phyloP scores from a whole-genome alignment of 2,888 invertebrate genomes.

The Aplocera efformata region DNA sequence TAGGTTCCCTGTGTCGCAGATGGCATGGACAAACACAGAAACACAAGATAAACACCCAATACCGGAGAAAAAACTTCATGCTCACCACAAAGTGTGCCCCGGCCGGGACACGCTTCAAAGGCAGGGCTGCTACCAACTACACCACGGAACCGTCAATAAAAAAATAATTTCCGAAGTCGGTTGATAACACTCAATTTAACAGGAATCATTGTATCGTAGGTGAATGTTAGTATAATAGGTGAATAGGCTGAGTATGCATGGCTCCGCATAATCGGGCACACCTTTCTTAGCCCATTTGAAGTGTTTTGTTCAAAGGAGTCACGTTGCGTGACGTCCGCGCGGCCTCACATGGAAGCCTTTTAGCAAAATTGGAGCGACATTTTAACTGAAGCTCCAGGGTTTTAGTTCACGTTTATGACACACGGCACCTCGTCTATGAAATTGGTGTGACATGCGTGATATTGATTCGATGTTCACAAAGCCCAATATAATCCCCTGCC shows the following conservation, averaged over 20 bases:
- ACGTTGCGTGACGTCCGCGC: constrained; percentile 40
- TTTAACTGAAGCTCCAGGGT: constrained; percentile 34
- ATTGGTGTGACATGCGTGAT: constrained; percentile 31
- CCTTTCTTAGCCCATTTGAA: constrained; percentile 40
- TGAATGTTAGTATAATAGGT: not conserved
- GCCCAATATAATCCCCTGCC: constrained; percentile 12
- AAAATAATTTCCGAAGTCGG: no score
- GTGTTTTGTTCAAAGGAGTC: constrained; percentile 45
- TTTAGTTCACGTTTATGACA: constrained; percentile 26
- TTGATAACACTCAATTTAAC: not conserved
- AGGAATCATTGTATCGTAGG: not conserved
- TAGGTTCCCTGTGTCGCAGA: no score
- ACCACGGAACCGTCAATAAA: no score
- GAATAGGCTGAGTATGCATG: constrained; percentile 16
- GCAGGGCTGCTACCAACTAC: no score
- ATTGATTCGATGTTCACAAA: constrained; percentile 22
- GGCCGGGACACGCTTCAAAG: no score
- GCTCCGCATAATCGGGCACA: constrained; percentile 36
- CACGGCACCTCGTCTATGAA: constrained; percentile 30
- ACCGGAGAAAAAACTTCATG: no score
- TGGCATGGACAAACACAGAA: no score
- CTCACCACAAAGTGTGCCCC: no score
- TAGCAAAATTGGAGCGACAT: constrained; percentile 58
- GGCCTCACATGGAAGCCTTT: constrained; percentile 53
- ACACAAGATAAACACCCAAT: no score